A percentile compares a stretch with the other conserved stretches of the same genome.
Conservation (phyloP, 2,888 invertebrate genomes). For the Ceraclea dissimilis region DNA sequence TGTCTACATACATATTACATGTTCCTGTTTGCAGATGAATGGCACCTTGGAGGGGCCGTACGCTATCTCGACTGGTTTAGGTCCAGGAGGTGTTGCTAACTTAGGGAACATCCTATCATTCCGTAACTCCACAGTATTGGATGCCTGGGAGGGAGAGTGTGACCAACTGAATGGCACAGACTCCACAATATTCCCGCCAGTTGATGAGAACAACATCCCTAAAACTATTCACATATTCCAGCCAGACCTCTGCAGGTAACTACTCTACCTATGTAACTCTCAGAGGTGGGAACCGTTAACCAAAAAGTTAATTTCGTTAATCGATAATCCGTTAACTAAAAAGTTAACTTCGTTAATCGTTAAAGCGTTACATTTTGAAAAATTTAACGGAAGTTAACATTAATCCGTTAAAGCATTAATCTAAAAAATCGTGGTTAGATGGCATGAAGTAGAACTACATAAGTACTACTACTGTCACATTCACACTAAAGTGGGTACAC, state of each 20-base stretch:
- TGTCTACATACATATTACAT: no score
- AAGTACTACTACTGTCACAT: no score
- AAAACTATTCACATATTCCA: constrained; percentile 43
- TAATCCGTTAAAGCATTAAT: no score
- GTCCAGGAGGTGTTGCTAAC: constrained; percentile 40
- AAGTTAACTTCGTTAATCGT: no score
- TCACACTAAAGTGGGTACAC: no score
- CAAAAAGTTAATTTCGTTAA: no score
- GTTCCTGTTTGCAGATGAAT: constrained; percentile 40
- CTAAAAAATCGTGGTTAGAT: no score
- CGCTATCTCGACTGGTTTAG: constrained; percentile 48
- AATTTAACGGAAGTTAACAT: no score
- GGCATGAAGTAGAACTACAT: no score
- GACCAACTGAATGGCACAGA: constrained; percentile 51
- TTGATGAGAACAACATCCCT: constrained; percentile 35
- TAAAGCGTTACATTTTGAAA: no score
- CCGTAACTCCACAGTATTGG: constrained; percentile 35
- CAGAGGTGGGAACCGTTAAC: no score
- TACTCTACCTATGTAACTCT: not conserved
- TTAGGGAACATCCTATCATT: constrained; percentile 46
- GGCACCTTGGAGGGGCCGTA: constrained; percentile 46
- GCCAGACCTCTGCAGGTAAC: constrained; percentile 51
- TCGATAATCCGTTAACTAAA: no score
- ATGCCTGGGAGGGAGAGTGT: constrained; percentile 43
- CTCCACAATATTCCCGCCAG: constrained; percentile 47